Percentiles rank a stretch among this genome's conserved stretches.
Conservation (phyloP, 2,888 invertebrate species). For the Amiota mariae region DNA sequence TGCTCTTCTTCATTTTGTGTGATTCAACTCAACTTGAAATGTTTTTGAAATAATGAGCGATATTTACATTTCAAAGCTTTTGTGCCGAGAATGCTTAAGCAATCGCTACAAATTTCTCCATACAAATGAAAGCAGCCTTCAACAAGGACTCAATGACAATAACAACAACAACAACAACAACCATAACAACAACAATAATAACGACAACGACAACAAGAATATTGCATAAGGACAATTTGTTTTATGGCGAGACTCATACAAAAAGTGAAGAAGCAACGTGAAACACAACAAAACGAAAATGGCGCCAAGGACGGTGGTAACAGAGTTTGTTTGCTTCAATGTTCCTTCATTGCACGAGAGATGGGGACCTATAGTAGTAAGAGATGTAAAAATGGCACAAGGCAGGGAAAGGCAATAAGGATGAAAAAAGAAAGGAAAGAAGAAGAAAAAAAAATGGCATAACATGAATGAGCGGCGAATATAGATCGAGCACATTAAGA, state of each 20-base stretch:
- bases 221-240: slow-evolving; percentile 50
- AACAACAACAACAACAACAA: slow-evolving; percentile 25
- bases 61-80: slow-evolving; percentile 63
- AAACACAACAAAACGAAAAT: neutral
- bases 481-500: slow-evolving; percentile 57
- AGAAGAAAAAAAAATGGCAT: neutral
- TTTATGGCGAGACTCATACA: slow-evolving; percentile 52
- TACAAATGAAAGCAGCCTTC: neutral
- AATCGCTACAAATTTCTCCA: neutral
- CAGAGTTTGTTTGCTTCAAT: too few relatives aligned
- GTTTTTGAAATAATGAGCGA: slow-evolving; percentile 59
- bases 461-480: neutral
- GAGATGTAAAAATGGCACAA: too few relatives aligned
- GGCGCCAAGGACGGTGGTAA: neutral
- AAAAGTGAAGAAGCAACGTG: neutral
- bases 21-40: slow-evolving; percentile 4
- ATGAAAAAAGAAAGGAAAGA: neutral
- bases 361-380: too few relatives aligned
- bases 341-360: too few relatives aligned
- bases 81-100: neutral
- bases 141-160: neutral
- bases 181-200: too few relatives aligned
- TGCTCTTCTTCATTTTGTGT: neutral
- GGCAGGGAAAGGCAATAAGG: neutral
- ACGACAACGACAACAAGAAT: slow-evolving; percentile 19